These are phyloP conservation scores for Poecile atricapillus DNA, from an alignment of 2,113 vertebrate genomes.

Conservation along the genomic window DNA sequence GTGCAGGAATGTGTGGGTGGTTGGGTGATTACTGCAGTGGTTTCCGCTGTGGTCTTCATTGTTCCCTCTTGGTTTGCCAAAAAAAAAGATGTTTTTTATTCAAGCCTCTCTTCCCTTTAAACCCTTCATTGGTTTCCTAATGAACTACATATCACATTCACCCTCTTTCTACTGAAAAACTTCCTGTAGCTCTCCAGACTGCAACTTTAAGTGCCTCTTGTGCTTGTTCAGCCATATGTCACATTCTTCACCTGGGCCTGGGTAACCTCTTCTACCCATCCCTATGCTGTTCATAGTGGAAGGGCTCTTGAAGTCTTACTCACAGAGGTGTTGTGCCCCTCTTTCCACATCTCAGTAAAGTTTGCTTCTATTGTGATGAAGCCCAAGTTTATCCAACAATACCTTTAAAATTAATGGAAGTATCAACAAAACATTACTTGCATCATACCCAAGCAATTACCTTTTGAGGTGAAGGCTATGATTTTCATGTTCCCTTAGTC, in stretches of 20 bases:
- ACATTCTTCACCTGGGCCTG: neutral
- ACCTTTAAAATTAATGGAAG: neutral
- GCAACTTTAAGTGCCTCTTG: neutral
- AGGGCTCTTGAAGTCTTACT: neutral
- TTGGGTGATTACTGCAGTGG: neutral
- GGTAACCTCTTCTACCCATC: neutral
- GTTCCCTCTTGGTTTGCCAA: neutral
- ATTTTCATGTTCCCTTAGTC: neutral
- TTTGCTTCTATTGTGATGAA: neutral
- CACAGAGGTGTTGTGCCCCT: neutral
- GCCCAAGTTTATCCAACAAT: neutral
- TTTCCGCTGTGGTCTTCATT: neutral
- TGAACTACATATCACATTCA: neutral
- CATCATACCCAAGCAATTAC: neutral
- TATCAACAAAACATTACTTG: neutral
- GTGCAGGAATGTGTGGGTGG: neutral
- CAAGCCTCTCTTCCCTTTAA: neutral
- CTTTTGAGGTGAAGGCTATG: neutral
- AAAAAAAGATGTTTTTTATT: neutral
- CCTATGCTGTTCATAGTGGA: accelerated
- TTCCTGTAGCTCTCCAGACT: neutral
- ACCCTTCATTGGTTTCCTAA: neutral
- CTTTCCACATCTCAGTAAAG: neutral
- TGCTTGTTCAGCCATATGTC: neutral
- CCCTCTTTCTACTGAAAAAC: neutral